Evolutionary conservation across 2,113 vertebrate species (phyloP).

Genomic region (Dromiciops gliroides): DNA sequence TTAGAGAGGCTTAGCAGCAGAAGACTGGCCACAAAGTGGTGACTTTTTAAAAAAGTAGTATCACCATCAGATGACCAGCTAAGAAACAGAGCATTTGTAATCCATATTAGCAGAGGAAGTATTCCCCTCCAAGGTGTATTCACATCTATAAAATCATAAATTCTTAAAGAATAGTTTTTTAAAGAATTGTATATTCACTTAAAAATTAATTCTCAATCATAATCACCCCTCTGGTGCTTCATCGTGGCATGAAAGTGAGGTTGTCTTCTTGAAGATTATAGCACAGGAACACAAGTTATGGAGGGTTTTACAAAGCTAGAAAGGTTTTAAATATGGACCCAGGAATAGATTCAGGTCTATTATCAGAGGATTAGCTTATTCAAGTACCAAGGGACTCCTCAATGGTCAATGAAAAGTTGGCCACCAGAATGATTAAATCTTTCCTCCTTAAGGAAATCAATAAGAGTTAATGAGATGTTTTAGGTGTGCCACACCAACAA

Average conservation of each 20-base stretch:
- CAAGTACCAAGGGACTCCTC: background rate
- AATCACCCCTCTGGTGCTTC: background rate
- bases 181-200: background rate
- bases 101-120: background rate
- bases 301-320: background rate
- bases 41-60: background rate
- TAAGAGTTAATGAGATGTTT: background rate
- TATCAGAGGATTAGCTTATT: background rate
- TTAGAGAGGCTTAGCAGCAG: background rate
- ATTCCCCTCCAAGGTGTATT: background rate
- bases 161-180: background rate
- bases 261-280: background rate
- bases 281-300: background rate
- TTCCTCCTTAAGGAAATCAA: background rate
- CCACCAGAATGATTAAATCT: background rate
- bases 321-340: background rate
- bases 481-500: background rate
- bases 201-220: background rate
- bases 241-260: background rate
- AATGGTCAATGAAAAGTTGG: background rate
- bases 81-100: background rate
- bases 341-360: background rate
- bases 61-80: background rate
- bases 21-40: background rate
- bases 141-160: background rate